Conservation (phyloP, 2,113 vertebrate species). For the Crotophaga sulcirostris region DNA sequence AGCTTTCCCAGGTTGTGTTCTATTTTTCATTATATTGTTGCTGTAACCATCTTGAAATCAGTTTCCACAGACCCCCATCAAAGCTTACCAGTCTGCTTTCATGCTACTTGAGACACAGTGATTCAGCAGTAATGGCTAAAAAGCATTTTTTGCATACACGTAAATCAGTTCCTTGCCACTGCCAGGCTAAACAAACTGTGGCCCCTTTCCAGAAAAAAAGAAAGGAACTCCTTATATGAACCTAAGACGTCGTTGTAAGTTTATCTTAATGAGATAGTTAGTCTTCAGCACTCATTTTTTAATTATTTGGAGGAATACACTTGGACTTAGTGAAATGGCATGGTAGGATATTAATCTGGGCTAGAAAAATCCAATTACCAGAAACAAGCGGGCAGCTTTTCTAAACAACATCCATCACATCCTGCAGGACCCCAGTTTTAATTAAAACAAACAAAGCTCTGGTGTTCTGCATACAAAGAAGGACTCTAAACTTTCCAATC, state of each 20-base stretch:
- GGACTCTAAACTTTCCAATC: neutral
- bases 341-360: constrained; percentile 64
- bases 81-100: neutral
- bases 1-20: neutral
- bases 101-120: neutral
- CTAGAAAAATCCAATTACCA: constrained; percentile 67
- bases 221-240: constrained; percentile 55
- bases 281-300: constrained; percentile 11
- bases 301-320: constrained; percentile 64
- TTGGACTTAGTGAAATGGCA: neutral
- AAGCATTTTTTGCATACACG: neutral
- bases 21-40: neutral
- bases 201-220: constrained; percentile 26
- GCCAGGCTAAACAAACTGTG: constrained; percentile 52
- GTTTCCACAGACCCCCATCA: neutral
- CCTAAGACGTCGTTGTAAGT: constrained; percentile 34
- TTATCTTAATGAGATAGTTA: constrained; percentile 58
- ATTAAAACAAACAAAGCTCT: constrained; percentile 66
- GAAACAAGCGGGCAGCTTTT: constrained; percentile 25
- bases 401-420: constrained; percentile 44
- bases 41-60: neutral
- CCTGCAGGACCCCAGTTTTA: constrained; percentile 47
- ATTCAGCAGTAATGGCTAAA: constrained; percentile 37
- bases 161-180: neutral
- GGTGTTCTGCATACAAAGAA: constrained; percentile 48